A percentile compares a stretch with the other conserved stretches of the same genome.
Conservation (phyloP, 2,888 invertebrate genomes). For the Rhorus exstirpatorius region DNA sequence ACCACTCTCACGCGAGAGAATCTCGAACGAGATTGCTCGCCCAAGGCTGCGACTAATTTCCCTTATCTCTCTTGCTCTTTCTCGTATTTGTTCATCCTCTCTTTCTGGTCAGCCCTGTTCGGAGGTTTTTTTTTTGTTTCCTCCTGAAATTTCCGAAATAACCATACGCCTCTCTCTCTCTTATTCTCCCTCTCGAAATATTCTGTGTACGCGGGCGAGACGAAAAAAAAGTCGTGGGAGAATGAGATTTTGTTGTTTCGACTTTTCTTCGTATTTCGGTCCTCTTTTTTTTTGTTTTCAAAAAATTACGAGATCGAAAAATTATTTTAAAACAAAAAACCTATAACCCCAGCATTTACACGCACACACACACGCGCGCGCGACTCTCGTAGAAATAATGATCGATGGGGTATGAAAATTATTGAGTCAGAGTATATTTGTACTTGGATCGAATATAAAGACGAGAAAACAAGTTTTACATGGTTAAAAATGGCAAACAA, state of each 20-base stretch:
- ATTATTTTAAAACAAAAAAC: no score
- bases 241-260: no score
- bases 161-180: neutral
- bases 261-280: no score
- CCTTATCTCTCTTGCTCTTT: conserved; percentile 26
- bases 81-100: neutral
- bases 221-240: neutral
- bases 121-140: neutral
- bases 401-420: no score
- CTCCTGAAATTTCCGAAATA: conserved; percentile 25
- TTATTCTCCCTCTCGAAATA: neutral
- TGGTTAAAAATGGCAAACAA: no score
- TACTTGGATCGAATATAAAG: no score
- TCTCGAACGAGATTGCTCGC: conserved; percentile 53
- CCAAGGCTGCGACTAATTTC: conserved; percentile 64
- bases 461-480: no score
- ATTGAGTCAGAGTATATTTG: no score
- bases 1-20: conserved; percentile 48
- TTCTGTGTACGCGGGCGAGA: neutral
- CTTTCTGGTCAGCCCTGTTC: neutral
- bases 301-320: no score
- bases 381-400: no score
- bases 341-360: no score
- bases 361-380: no score
- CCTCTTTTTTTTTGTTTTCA: neutral